These are phyloP conservation scores for Drosophila trapezifrons DNA, from an alignment of 1,140 invertebrate species.

Conservation along the genomic window DNA sequence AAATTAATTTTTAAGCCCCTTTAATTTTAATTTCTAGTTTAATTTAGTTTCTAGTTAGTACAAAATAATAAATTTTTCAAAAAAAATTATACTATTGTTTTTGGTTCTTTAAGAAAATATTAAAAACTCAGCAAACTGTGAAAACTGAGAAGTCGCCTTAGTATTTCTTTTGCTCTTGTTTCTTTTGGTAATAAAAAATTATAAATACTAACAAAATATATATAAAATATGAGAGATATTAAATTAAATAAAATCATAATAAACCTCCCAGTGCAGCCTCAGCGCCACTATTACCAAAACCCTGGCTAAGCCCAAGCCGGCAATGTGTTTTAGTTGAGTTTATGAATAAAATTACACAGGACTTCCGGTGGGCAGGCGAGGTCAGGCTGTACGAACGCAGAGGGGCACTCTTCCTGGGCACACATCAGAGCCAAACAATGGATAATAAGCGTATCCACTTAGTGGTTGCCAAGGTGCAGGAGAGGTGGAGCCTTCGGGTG, in stretches of 20 bases:
- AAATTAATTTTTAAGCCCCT: too few species aligned
- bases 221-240: neutral
- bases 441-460: constrained; percentile 83
- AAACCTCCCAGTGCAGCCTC: constrained; percentile 7
- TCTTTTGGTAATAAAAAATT: neutral
- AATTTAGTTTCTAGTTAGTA: too few species aligned
- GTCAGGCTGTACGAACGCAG: constrained; percentile 2
- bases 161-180: too few species aligned
- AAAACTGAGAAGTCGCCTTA: too few species aligned
- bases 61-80: too few species aligned
- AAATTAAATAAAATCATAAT: neutral
- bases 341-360: constrained; percentile 78
- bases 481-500: constrained; percentile 33
- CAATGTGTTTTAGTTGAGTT: constrained; percentile 69
- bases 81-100: too few species aligned
- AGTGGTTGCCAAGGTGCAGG: constrained; percentile 72
- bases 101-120: neutral
- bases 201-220: neutral
- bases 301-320: constrained; percentile 30
- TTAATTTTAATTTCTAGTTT: too few species aligned
- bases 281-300: constrained; percentile 7
- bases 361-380: constrained; percentile 24
- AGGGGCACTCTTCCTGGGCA: constrained; percentile 7
- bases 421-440: constrained; percentile 74
- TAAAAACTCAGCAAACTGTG: neutral